phyloP scores from a whole-genome alignment of 2,888 invertebrate genomes.

The Cryptophagus acutangulus region DNA sequence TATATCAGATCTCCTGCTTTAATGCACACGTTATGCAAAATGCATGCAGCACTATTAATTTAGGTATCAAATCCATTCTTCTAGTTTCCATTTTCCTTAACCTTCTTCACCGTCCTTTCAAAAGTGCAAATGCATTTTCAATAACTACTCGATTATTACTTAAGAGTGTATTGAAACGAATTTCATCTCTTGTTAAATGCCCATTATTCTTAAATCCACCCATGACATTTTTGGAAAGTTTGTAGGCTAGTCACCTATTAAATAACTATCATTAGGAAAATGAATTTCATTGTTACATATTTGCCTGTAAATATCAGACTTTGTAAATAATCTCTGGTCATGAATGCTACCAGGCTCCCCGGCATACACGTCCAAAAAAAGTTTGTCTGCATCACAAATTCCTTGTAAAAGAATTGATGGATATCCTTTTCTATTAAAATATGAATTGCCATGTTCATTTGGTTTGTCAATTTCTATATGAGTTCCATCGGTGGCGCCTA shows the following conservation, averaged over 20 bases:
- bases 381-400: constrained; percentile 16
- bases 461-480: constrained; percentile 20
- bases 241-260: constrained; percentile 21
- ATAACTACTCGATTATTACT: too few relatives aligned
- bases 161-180: too few relatives aligned
- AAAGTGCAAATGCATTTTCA: too few relatives aligned
- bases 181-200: too few relatives aligned
- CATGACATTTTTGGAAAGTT: constrained; percentile 14
- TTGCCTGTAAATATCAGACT: constrained; percentile 12
- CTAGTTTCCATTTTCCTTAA: too few relatives aligned
- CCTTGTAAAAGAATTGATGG: constrained; percentile 21
- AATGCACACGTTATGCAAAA: too few relatives aligned
- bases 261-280: constrained; percentile 15
- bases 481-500: too few relatives aligned
- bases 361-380: constrained; percentile 20
- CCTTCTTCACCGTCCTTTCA: too few relatives aligned
- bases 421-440: constrained; percentile 19
- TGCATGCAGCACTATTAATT: too few relatives aligned
- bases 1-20: too few relatives aligned
- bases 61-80: too few relatives aligned
- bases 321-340: constrained; percentile 16
- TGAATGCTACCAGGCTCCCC: constrained; percentile 19
- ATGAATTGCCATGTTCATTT: constrained; percentile 17
- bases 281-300: constrained; percentile 9
- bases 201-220: constrained; percentile 15